Base-by-base conservation (phyloP, 1,140 invertebrate species). In the Zelostemma sp. region DNA sequence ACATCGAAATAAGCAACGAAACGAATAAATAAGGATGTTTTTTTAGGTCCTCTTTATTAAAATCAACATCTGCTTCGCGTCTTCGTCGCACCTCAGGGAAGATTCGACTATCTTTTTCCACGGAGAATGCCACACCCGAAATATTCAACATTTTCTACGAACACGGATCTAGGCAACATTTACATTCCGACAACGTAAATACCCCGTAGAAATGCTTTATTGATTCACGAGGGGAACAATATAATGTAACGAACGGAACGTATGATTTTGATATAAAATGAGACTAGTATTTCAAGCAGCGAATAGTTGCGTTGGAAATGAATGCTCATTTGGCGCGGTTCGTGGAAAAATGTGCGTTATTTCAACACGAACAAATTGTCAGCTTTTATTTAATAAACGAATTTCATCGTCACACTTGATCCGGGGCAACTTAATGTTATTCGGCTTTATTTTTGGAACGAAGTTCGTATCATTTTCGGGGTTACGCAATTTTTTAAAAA, bases 361-460 rank as follows among this genome's bases (percentile, higher is more conserved):
- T 70, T 65, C 68, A 62, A 70, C 65, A 70, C 62, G 62, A 70
- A 62, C 63, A 71, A 71, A 65, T 66, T 71, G 62, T 57, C 68
- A 66, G 63, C 63, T 63, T 71, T 56, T 71, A 62, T 62, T 55
- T 53, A 58, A 56, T 63, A 56, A 66, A 71, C 62, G 47, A 66
- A 62, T 66, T 62, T 50, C 62, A 59, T 71, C 59, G 55, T 58
- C 62, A 71, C 65, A 71, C 68, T 66, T 66, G 62, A 62, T 54
- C 31, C 58, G 55, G 68, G 56, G 54, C 49, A 71, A 71, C 61
- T 61, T 58, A 53, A 70, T 58, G 54, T 62, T 61, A 61, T 65
- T 60, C 50, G 47, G 58, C 38, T 57, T 31, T 51, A 19, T 46
- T 38, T 53, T 25, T 9, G 40, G 6, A 21, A n/a, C n/a, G n/a